Evolutionary conservation across 2,113 vertebrate genomes (phyloP), one percentile per base, ranked within the genome.

Genomic region (Dicaeum eximium): DNA sequence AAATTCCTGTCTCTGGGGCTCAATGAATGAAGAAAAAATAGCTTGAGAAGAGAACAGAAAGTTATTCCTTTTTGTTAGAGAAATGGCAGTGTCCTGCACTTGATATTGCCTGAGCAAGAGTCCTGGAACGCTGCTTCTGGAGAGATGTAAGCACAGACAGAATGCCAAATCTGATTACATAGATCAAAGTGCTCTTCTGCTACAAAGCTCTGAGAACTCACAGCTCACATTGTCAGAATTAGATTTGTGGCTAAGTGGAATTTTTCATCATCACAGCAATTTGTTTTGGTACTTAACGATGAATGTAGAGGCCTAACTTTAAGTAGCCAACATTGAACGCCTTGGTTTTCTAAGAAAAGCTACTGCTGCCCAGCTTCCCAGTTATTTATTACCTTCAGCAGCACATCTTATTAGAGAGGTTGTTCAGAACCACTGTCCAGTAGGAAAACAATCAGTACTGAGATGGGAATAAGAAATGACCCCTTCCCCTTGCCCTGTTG

Each of bases 231-330:
- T 77, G 58, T 45, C 60, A 91, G 75, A 95, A 95, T 93, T 61
- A 83, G 79, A 83, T 94, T 86, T 97, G 85, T 90, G 82, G 60
- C 37, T 90, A 90, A 94, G 88, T 93, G 82, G 79, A 92, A 78
- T 88, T 95, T 95, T 88, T 92, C 82, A 86, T 82, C 71, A 83
- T 83, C 70, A 33, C 2, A 64, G 56, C 57, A 78, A 94, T 94
- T 95, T 88, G 56, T 78, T 96, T 91, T 87, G 80, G 50, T 92
- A 64, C 75, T 93, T 96, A 93, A 56, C 11, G 4, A 56, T 82
- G 64, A 90, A 88, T 86, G 64, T 53, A 61, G 16, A 54, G 48
- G 11, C 65, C 65, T 87, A 40, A 73, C 58, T 90, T 77, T 17
- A 69, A 57, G 72, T 31, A 86, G 58, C 27, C 54, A 62, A 42